Conservation (phyloP, 2,113 vertebrate species). For the Neodontobutis hainanensis region DNA sequence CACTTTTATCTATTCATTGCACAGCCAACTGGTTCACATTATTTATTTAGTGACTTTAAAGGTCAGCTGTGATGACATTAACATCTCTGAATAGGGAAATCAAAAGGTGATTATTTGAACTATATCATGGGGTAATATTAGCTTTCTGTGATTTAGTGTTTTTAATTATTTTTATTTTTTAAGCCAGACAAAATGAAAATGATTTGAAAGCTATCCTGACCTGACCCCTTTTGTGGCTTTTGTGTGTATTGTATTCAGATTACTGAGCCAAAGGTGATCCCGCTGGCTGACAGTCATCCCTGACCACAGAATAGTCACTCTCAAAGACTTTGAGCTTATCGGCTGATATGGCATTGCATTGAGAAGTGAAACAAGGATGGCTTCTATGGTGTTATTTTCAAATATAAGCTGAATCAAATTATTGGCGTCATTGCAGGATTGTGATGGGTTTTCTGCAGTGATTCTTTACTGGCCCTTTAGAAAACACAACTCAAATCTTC, state of each 20-base stretch:
- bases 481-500: too few relatives aligned
- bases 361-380: not conserved
- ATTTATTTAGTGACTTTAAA: conserved; percentile 43
- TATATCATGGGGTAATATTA: not conserved
- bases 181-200: not conserved
- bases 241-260: not conserved
- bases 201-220: conserved; percentile 5
- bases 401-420: too few relatives aligned
- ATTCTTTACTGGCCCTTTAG: too few relatives aligned
- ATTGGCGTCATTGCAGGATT: too few relatives aligned
- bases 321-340: not conserved
- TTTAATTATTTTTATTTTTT: not conserved
- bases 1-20: conserved; percentile 37
- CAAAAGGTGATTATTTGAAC: conserved; percentile 44
- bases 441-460: too few relatives aligned
- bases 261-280: conserved; percentile 23
- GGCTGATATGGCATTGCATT: not conserved
- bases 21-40: conserved; percentile 5
- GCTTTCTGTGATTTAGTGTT: conserved; percentile 7
- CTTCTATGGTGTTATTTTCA: too few relatives aligned
- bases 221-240: conserved; percentile 24
- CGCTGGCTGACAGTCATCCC: conserved; percentile 13
- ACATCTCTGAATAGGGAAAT: conserved; percentile 32
- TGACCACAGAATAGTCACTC: conserved; percentile 16
- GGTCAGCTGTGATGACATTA: conserved; percentile 39